phyloP scores from a whole-genome alignment of 2,113 vertebrate species.

The Columbina picui region DNA sequence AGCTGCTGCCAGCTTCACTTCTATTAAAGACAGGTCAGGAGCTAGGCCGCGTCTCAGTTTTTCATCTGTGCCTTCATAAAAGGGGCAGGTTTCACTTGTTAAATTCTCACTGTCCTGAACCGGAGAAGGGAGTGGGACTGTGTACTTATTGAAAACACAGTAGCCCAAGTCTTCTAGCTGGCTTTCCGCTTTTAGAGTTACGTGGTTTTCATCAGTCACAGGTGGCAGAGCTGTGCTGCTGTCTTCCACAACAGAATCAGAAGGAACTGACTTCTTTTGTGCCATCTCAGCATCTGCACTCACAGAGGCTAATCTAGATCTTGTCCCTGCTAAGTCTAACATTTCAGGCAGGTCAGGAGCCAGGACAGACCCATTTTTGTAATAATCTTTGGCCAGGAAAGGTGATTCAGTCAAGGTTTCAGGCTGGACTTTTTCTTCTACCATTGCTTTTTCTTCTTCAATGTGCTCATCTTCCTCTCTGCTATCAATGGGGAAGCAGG shows the following conservation, averaged over 20 bases:
- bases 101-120: conserved; percentile 85
- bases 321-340: conserved; percentile 91
- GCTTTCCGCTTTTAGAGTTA: conserved; percentile 87
- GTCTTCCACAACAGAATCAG: conserved; percentile 78
- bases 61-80: conserved; percentile 78
- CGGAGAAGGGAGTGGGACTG: conserved; percentile 93
- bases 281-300: conserved; percentile 84
- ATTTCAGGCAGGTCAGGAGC: conserved; percentile 95
- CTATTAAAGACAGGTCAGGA: conserved; percentile 79
- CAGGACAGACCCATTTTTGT: conserved; percentile 91
- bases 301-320: conserved; percentile 89
- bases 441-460: conserved; percentile 57
- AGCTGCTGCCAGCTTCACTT: conserved; percentile 82
- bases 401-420: conserved; percentile 83
- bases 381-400: conserved; percentile 80
- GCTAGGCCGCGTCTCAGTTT: conserved; percentile 74
- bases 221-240: conserved; percentile 78
- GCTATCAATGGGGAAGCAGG: conserved; percentile 82
- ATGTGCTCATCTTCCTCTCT: conserved; percentile 68
- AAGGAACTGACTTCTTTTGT: conserved; percentile 83
- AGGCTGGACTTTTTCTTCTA: conserved; percentile 74
- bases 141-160: conserved; percentile 98
- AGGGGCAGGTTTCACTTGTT: conserved; percentile 73
- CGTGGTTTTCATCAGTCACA: conserved; percentile 83
- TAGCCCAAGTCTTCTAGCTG: conserved; percentile 96